These are phyloP conservation scores for Cyrtorhinus lividipennis DNA, from an alignment of 1,140 invertebrate species.

Conservation along the genomic window DNA sequence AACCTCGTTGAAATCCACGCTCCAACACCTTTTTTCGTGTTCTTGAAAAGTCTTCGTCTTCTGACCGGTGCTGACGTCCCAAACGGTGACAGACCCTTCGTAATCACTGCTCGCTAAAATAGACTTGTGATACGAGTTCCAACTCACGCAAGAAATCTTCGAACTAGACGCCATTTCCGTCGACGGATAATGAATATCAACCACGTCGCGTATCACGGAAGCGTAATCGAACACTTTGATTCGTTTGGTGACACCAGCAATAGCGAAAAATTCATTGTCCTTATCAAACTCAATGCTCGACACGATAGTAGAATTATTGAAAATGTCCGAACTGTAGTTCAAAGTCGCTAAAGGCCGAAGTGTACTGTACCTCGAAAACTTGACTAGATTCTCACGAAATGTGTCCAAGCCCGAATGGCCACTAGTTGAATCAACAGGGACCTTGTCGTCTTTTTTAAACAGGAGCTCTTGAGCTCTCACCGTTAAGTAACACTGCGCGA, in stretches of 20 bases:
- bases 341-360: conserved; percentile 70
- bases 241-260: conserved; percentile 88
- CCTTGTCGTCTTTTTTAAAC: conserved; percentile 34
- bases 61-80: conserved; percentile 77
- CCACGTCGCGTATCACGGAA: conserved; percentile 62
- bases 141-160: conserved; percentile 90
- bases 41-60: conserved; percentile 64
- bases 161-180: conserved; percentile 86
- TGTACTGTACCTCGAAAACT: conserved; percentile 72
- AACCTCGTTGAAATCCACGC: conserved; percentile 87
- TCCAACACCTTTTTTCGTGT: conserved; percentile 94
- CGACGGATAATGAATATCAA: conserved; percentile 83
- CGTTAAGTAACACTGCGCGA: conserved; percentile 74
- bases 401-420: conserved; percentile 45
- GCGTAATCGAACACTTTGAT: conserved; percentile 91
- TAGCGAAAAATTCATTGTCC: conserved; percentile 91
- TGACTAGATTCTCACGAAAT: conserved; percentile 74
- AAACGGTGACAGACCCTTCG: conserved; percentile 83
- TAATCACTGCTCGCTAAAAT: conserved; percentile 88
- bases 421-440: conserved; percentile 26
- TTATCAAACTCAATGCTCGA: conserved; percentile 96
- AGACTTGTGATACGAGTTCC: conserved; percentile 86
- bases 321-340: conserved; percentile 79
- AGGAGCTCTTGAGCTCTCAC: conserved; percentile 55
- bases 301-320: conserved; percentile 83